These are phyloP conservation scores for Lophochroa leadbeateri DNA, from an alignment of 2,113 vertebrate species.

Conservation along the genomic window DNA sequence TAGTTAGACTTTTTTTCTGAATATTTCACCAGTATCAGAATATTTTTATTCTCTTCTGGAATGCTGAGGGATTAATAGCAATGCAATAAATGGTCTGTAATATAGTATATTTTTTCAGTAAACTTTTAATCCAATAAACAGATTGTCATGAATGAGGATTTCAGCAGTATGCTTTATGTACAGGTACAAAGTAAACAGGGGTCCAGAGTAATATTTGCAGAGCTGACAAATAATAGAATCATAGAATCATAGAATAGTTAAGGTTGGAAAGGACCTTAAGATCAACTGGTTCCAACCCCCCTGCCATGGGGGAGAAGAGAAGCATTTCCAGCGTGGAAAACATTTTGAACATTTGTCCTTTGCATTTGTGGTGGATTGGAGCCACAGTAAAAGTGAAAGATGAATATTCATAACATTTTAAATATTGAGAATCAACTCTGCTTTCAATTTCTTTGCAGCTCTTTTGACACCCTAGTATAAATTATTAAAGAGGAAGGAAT, in stretches of 20 bases:
- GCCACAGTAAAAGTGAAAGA: neutral
- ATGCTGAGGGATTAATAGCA: neutral
- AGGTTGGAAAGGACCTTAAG: neutral
- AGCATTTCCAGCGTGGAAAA: neutral
- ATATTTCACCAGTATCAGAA: neutral
- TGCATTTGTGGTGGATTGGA: neutral
- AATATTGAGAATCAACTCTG: conserved; percentile 33
- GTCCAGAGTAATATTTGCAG: neutral
- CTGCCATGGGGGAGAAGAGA: neutral
- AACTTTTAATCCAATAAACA: neutral
- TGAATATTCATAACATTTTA: conserved; percentile 36
- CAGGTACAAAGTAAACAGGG: neutral
- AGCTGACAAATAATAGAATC: neutral
- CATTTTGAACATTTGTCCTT: neutral
- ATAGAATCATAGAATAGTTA: neutral
- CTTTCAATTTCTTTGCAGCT: conserved; percentile 19
- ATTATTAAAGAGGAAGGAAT: conserved; percentile 1
- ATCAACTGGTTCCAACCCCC: neutral
- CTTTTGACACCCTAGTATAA: neutral
- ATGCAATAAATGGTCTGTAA: neutral
- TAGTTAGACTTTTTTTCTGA: neutral
- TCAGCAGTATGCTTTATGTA: neutral
- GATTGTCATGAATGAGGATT: neutral
- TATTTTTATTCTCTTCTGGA: neutral
- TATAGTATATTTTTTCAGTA: neutral